Percentiles rank a stretch among this genome's conserved stretches.
phyloP scores from a whole-genome alignment of 2,797 vertebrate genomes.

The Acanthurus leucopareius region DNA sequence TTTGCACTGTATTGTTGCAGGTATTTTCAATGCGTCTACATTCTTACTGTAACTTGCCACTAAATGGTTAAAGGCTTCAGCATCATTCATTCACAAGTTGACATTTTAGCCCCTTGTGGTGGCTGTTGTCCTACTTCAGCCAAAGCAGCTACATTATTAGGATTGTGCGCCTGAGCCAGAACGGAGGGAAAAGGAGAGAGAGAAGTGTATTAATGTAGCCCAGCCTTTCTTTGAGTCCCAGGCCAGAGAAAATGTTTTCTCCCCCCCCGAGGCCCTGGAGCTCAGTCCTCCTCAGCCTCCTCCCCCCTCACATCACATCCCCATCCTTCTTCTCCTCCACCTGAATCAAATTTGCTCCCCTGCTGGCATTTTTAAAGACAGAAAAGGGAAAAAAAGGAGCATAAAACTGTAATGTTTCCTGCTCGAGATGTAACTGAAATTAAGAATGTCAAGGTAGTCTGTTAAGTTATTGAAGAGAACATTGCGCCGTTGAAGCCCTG shows the following conservation, averaged over 20 bases:
- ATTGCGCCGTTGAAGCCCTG: constrained; percentile 16
- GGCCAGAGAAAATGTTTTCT: constrained; percentile 78
- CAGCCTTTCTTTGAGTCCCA: constrained; percentile 72
- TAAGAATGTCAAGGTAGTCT: constrained; percentile 23
- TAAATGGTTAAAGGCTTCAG: constrained; percentile 49
- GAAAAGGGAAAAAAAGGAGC: constrained; percentile 1
- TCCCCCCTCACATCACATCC: constrained; percentile 42
- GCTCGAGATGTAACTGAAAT: constrained; percentile 45
- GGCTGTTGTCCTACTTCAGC: constrained; percentile 78
- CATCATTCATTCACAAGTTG: constrained; percentile 45
- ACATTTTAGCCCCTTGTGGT: constrained; percentile 63
- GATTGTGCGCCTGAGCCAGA: constrained; percentile 55
- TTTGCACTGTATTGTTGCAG: neutral
- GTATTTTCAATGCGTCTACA: neutral
- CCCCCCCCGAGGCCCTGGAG: constrained; percentile 74
- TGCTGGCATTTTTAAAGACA: constrained; percentile 53
- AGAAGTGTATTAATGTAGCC: constrained; percentile 64
- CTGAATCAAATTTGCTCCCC: constrained; percentile 57
- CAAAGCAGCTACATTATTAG: constrained; percentile 61
- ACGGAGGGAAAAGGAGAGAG: constrained; percentile 60
- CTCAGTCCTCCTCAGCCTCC: constrained; percentile 55
- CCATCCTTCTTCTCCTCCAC: constrained; percentile 55
- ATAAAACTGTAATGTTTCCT: constrained; percentile 27
- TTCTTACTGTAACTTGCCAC: constrained; percentile 3
- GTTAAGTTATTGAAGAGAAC: constrained; percentile 33